These are phyloP conservation scores for Drosophila kurseongensis DNA, from an alignment of 1,140 invertebrate species.

Conservation along the genomic window DNA sequence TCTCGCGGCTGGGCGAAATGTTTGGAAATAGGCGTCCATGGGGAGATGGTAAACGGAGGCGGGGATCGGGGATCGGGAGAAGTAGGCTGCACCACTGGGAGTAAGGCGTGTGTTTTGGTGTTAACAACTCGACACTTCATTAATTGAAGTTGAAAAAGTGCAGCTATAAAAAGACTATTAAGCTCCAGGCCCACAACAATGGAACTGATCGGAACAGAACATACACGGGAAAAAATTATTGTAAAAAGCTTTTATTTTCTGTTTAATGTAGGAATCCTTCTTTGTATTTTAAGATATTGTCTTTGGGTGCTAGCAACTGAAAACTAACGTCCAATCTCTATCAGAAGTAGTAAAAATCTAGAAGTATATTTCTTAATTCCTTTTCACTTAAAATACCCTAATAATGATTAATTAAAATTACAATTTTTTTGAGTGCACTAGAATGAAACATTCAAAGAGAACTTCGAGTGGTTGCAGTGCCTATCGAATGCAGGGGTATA, in stretches of 20 bases:
- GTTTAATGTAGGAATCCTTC: too few relatives aligned
- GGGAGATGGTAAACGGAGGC: conserved; percentile 9
- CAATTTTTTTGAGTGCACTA: conserved; percentile 5
- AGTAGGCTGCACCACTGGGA: conserved; percentile 20
- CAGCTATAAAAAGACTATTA: conserved; percentile 82
- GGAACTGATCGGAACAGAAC: conserved; percentile 12
- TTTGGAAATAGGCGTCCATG: conserved; percentile 67
- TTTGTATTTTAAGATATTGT: too few relatives aligned
- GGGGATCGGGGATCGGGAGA: neutral
- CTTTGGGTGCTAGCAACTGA: too few relatives aligned
- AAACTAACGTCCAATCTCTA: too few relatives aligned
- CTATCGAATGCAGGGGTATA: conserved; percentile 32
- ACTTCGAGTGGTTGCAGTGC: conserved; percentile 48
- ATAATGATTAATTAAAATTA: too few relatives aligned
- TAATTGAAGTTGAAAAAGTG: conserved; percentile 80
- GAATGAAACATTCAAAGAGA: conserved; percentile 54
- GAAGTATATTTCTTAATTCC: too few relatives aligned
- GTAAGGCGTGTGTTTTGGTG: conserved; percentile 67
- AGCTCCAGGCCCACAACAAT: conserved; percentile 52
- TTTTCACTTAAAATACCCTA: neutral
- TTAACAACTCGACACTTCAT: conserved; percentile 83
- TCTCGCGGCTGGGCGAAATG: conserved; percentile 58
- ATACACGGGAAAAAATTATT: neutral
- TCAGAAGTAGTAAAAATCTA: too few relatives aligned
- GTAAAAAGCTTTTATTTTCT: neutral